A percentile compares a stretch with the other conserved stretches of the same genome.
phyloP scores from a whole-genome alignment of 2,888 invertebrate genomes.

The Microplitis deprimator region DNA sequence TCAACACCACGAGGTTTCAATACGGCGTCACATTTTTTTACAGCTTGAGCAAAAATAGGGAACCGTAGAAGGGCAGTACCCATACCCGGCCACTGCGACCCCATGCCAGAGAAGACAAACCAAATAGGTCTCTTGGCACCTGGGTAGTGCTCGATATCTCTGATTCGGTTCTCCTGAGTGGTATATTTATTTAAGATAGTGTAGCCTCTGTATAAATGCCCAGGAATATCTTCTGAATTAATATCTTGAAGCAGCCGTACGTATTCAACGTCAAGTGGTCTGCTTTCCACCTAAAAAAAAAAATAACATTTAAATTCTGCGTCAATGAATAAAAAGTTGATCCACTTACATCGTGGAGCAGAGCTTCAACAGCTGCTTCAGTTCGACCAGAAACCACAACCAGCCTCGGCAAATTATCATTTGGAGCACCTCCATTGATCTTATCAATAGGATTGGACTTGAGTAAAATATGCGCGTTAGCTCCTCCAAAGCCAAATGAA shows the following conservation, averaged over 20 bases:
- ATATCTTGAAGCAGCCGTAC: conserved; percentile 47
- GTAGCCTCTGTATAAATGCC: conserved; percentile 79
- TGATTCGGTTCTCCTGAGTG: conserved; percentile 65
- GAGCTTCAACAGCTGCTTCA: conserved; percentile 79
- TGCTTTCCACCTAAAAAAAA: conserved; percentile 45
- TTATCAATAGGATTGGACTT: conserved; percentile 77
- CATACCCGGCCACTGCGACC: conserved; percentile 91
- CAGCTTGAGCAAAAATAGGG: conserved; percentile 78
- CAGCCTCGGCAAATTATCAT: conserved; percentile 81
- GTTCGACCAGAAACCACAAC: conserved; percentile 86
- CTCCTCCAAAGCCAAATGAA: conserved; percentile 95
- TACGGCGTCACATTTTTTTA: conserved; percentile 75
- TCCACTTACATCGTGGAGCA: conserved; percentile 76
- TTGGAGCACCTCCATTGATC: conserved; percentile 76
- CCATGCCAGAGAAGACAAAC: conserved; percentile 94
- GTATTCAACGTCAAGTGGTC: conserved; percentile 47
- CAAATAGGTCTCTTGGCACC: conserved; percentile 82
- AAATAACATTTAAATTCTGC: not conserved
- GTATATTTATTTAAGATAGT: conserved; percentile 73
- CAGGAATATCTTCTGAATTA: conserved; percentile 46
- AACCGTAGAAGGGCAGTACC: conserved; percentile 80
- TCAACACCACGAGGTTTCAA: conserved; percentile 77
- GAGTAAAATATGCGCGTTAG: conserved; percentile 83
- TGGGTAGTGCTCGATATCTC: conserved; percentile 76
- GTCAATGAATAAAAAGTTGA: not conserved